phyloP scores from a whole-genome alignment of 2,113 vertebrate genomes.

The Ahaetulla prasina region DNA sequence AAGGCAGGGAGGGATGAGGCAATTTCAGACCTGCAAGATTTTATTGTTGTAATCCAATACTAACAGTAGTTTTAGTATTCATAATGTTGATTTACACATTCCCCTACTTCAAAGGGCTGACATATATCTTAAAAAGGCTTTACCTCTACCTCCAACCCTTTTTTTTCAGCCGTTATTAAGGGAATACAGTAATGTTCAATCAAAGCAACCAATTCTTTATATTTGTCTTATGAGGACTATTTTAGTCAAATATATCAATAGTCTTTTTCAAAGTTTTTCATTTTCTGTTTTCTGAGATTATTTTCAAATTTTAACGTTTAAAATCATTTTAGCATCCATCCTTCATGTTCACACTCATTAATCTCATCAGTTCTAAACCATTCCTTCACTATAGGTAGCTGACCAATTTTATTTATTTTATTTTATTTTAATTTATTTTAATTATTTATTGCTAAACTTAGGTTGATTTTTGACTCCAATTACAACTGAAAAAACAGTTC shows the following conservation, averaged over 20 bases:
- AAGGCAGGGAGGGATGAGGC: background rate
- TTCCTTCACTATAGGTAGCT: no score
- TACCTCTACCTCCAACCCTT: background rate
- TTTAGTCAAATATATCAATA: background rate
- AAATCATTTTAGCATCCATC: no score
- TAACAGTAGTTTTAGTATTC: background rate
- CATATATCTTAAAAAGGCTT: background rate
- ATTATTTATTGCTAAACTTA: no score
- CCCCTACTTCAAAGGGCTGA: background rate
- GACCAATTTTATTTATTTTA: no score
- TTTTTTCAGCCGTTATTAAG: background rate
- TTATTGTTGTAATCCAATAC: background rate
- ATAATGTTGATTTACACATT: background rate
- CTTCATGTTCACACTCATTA: no score
- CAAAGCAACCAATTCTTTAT: background rate
- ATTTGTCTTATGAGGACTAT: background rate
- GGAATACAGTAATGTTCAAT: background rate
- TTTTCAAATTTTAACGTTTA: no score
- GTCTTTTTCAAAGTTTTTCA: background rate
- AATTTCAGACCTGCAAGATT: background rate
- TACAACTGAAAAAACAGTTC: no score
- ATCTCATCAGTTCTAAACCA: no score
- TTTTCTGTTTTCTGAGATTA: no score
- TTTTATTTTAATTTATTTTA: no score
- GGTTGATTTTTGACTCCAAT: no score